Evolutionary conservation across 2,888 invertebrate genomes (phyloP).

Genomic region (Drosophila glabriapex): DNA sequence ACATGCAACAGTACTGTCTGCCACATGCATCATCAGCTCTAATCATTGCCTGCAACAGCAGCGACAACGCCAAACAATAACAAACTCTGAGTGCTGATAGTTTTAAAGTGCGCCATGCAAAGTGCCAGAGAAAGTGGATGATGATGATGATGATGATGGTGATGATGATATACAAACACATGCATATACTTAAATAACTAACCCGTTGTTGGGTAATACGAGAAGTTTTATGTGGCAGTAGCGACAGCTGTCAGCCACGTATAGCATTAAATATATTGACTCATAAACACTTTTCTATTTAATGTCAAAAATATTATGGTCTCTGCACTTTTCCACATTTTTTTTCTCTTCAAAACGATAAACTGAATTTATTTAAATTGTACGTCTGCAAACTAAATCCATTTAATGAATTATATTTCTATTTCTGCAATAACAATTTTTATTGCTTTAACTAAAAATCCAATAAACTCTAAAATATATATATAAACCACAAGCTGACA

Average conservation of each 20-base stretch:
- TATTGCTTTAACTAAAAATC: not conserved
- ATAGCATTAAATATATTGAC: not conserved
- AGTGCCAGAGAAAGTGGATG: constrained; percentile 34
- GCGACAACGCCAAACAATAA: not conserved
- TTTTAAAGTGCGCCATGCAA: constrained; percentile 23
- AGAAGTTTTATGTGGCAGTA: constrained; percentile 15
- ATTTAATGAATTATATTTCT: not conserved
- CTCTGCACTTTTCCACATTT: not conserved
- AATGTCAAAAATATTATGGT: not conserved
- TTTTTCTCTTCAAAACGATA: not conserved
- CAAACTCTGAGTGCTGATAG: constrained; percentile 48
- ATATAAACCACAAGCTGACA: not conserved
- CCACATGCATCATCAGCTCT: constrained; percentile 31
- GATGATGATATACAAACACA: not conserved
- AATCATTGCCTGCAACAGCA: constrained; percentile 17
- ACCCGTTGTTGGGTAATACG: constrained; percentile 52
- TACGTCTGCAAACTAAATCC: not conserved
- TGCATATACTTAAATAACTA: constrained; percentile 8
- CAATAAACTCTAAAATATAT: not conserved
- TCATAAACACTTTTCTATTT: not conserved
- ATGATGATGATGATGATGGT: not conserved
- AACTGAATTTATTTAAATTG: not conserved
- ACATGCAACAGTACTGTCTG: constrained; percentile 19
- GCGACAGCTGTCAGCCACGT: constrained; percentile 25
- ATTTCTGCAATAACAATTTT: too few species aligned